phyloP scores from a whole-genome alignment of 92 coral and sea anemone species.

The Palythoa caribaeorum region DNA sequence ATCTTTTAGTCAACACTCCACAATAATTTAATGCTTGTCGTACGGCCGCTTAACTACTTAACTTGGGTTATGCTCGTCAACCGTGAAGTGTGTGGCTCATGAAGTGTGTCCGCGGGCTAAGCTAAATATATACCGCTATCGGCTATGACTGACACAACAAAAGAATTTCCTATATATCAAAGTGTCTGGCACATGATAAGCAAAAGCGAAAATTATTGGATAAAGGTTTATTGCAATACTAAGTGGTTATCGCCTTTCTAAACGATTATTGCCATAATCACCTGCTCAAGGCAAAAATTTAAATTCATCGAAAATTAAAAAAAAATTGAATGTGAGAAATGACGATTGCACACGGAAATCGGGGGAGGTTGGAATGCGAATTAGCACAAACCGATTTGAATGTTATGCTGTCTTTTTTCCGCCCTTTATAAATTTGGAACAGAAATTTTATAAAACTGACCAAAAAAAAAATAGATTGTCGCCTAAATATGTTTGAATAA shows the following conservation, averaged over 20 bases:
- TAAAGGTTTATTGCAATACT: not conserved
- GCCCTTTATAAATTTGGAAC: not conserved
- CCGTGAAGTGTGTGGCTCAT: conserved; percentile 25
- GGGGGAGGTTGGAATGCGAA: not conserved
- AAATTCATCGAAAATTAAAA: conserved; percentile 1
- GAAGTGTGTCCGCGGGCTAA: conserved; percentile 40
- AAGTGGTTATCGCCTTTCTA: conserved; percentile 7
- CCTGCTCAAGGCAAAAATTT: not conserved
- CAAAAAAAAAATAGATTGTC: conserved; percentile 27
- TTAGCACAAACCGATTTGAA: not conserved
- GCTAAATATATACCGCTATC: conserved; percentile 26
- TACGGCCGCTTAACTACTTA: conserved; percentile 45
- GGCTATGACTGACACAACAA: conserved; percentile 29
- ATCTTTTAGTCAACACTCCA: conserved; percentile 50
- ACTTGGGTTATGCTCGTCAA: conserved; percentile 20
- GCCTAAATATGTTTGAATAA: not conserved
- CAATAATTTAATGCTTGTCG: conserved; percentile 42
- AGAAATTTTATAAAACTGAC: not conserved
- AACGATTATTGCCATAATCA: not conserved
- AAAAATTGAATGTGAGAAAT: not conserved
- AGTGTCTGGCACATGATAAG: not conserved
- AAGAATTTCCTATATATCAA: conserved; percentile 13
- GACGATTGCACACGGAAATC: not conserved
- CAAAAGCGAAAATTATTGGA: not conserved
- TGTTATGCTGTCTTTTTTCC: not conserved